Evolutionary conservation across 2,113 vertebrate species (phyloP).

Genomic region (Saccopteryx bilineata): DNA sequence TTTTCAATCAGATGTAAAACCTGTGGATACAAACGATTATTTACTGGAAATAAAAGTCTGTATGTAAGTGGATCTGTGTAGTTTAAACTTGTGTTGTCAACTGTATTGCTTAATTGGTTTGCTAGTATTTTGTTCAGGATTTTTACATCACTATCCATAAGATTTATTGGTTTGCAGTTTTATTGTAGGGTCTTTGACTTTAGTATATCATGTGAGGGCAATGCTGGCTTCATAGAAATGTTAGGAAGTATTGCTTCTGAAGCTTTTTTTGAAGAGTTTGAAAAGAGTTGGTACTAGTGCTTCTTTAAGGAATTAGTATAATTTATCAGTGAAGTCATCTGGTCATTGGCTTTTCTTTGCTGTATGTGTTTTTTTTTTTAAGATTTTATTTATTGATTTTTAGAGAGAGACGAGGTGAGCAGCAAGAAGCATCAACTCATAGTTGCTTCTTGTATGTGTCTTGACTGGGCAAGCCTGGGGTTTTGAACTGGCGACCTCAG

Average conservation of each 20-base stretch:
- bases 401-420: no score
- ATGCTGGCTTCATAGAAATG: not conserved
- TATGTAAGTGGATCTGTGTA: not conserved
- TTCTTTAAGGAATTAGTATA: not conserved
- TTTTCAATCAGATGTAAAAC: not conserved
- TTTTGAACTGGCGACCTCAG: no score
- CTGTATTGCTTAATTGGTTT: not conserved
- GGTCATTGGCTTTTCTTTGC: not conserved
- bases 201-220: not conserved
- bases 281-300: no score
- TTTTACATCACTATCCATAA: not conserved
- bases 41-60: not conserved
- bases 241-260: not conserved
- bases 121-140: not conserved
- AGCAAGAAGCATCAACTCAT: no score
- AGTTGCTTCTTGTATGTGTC: no score
- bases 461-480: no score
- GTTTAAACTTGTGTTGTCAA: not conserved
- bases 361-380: no score
- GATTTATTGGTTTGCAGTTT: not conserved
- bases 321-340: not conserved
- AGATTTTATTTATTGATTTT: no score
- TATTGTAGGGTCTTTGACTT: not conserved
- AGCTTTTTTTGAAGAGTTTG: no score
- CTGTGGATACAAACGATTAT: not conserved